A percentile compares a stretch with the other conserved stretches of the same genome.
These are phyloP conservation scores for Synanthedon myopaeformis DNA, from an alignment of 2,888 invertebrate species.

Conservation along the genomic window DNA sequence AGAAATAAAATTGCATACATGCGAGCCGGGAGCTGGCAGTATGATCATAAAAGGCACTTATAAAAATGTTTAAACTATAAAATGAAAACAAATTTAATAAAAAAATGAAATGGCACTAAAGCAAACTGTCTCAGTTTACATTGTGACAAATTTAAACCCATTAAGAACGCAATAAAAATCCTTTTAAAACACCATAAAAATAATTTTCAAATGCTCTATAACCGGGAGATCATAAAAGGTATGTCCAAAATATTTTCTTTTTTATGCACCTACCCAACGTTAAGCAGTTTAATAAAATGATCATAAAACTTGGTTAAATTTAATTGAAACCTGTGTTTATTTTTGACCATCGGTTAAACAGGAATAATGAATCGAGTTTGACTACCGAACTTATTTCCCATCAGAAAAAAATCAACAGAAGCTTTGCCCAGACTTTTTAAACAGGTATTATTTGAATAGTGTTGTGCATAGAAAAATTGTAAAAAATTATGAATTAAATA, in stretches of 20 bases:
- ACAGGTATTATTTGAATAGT: no score
- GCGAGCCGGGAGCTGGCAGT: neutral
- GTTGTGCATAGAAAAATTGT: no score
- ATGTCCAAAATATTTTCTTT: neutral
- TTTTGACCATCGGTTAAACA: no score
- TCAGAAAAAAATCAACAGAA: no score
- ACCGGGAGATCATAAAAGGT: neutral
- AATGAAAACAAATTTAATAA: neutral
- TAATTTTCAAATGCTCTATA: neutral
- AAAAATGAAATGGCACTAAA: conserved; percentile 1
- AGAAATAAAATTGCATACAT: no score
- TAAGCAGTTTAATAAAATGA: neutral
- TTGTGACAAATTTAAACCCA: neutral
- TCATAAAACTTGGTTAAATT: neutral
- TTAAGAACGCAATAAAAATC: neutral
- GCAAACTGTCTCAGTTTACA: neutral
- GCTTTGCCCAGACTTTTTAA: no score
- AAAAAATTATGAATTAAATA: no score
- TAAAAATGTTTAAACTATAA: neutral
- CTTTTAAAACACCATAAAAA: neutral
- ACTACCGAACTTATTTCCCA: no score
- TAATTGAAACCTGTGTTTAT: neutral
- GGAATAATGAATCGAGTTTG: no score
- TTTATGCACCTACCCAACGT: neutral
- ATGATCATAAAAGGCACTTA: neutral